Conservation (phyloP, 2,113 vertebrate species). For the Plecturocebus donacophilus region DNA sequence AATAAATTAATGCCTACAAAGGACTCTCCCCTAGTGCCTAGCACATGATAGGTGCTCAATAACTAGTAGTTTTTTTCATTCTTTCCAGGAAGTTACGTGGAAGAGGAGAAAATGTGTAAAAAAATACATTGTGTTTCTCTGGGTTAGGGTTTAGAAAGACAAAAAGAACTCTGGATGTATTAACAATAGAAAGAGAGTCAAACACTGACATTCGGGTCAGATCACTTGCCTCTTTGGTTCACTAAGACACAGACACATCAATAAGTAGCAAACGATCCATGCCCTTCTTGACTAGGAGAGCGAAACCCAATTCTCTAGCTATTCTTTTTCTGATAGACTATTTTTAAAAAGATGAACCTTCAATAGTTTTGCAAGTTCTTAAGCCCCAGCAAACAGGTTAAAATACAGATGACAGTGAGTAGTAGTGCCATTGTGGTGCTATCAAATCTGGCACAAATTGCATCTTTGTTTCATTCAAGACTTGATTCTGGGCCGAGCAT, state of each 20-base stretch:
- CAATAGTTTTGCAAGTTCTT: slow-evolving; percentile 7
- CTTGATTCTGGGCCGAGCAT: background rate
- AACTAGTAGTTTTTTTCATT: background rate
- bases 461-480: background rate
- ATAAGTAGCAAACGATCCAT: background rate
- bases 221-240: background rate
- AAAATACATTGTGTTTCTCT: background rate
- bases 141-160: background rate
- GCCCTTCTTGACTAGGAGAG: background rate
- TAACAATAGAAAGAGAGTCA: background rate
- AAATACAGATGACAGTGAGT: background rate
- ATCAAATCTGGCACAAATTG: background rate
- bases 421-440: accelerated
- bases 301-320: background rate
- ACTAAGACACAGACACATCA: background rate
- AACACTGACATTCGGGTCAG: background rate
- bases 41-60: background rate
- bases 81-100: background rate
- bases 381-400: background rate
- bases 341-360: background rate
- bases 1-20: background rate
- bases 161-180: background rate
- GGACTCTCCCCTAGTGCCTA: background rate
- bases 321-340: background rate
- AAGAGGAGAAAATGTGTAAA: background rate